Percentiles rank a stretch among this genome's conserved stretches.
Evolutionary conservation across 2,797 vertebrate species (phyloP).

Genomic region (Cephalopachus bancanus): DNA sequence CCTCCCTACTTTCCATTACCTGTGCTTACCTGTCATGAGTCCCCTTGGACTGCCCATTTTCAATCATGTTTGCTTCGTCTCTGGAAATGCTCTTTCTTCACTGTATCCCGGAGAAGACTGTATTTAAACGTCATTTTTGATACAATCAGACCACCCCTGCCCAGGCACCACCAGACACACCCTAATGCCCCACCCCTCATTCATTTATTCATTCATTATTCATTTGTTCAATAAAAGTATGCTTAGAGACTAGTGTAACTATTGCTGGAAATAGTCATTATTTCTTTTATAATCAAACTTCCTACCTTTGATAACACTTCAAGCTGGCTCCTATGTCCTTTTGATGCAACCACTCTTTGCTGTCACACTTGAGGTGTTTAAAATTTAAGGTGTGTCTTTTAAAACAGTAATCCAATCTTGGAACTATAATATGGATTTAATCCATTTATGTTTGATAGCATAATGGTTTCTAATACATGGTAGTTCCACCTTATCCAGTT

Average conservation of each 20-base stretch:
- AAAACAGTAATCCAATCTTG: background rate
- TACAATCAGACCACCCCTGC: background rate
- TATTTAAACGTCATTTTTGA: conserved; percentile 48
- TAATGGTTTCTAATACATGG: background rate
- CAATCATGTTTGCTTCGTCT: background rate
- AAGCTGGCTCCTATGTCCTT: background rate
- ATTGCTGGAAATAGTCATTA: background rate
- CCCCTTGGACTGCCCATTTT: background rate
- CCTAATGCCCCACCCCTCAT: background rate
- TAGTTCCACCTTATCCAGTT: background rate
- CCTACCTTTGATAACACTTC: background rate
- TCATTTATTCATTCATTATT: background rate
- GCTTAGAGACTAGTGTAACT: background rate
- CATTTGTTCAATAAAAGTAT: background rate
- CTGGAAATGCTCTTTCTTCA: background rate
- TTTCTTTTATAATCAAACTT: background rate
- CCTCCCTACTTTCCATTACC: background rate
- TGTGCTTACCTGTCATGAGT: background rate
- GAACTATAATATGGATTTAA: background rate
- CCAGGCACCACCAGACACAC: background rate
- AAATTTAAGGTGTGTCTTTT: conserved; percentile 1
- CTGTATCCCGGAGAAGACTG: background rate
- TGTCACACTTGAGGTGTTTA: background rate
- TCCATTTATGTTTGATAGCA: background rate
- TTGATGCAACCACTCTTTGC: background rate